Conservation (phyloP, 2,888 invertebrate species). For the Drosophila anomelani region DNA sequence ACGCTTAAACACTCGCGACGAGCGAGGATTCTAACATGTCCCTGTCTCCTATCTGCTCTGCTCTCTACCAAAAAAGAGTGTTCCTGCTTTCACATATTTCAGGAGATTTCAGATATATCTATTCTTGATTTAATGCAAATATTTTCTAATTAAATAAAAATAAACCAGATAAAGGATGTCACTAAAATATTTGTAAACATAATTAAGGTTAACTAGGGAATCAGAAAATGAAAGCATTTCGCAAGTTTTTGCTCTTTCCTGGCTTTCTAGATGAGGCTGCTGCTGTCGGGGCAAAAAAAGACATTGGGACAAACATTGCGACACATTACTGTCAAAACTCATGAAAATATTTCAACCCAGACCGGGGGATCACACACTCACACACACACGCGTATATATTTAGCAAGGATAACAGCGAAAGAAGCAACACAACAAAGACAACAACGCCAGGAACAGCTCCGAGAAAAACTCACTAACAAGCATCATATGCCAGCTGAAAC, state of each 20-base stretch:
- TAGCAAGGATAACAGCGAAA: constrained; percentile 55
- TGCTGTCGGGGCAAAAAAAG: constrained; percentile 45
- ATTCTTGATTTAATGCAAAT: too few relatives aligned
- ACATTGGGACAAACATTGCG: constrained; percentile 75
- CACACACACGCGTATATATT: constrained; percentile 20
- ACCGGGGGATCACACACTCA: constrained; percentile 53
- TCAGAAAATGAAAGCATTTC: background rate
- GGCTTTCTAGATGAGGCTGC: constrained; percentile 28
- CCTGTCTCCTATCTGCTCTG: constrained; percentile 29
- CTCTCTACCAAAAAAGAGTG: background rate
- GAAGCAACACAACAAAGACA: constrained; percentile 18
- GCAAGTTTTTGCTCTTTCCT: background rate
- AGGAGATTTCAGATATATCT: background rate
- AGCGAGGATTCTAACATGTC: constrained; percentile 60
- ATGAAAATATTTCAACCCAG: constrained; percentile 77
- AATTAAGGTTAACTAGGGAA: background rate
- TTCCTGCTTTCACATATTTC: background rate
- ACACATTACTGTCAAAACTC: constrained; percentile 81
- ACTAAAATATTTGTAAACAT: too few relatives aligned
- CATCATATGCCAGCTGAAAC: constrained; percentile 80
- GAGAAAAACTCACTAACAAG: constrained; percentile 78
- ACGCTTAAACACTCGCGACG: constrained; percentile 77
- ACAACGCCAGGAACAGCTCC: constrained; percentile 49
- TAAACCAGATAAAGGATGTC: background rate
- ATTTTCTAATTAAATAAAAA: background rate